phyloP scores from a whole-genome alignment of 2,113 vertebrate species.

The Catharus bicknelli region DNA sequence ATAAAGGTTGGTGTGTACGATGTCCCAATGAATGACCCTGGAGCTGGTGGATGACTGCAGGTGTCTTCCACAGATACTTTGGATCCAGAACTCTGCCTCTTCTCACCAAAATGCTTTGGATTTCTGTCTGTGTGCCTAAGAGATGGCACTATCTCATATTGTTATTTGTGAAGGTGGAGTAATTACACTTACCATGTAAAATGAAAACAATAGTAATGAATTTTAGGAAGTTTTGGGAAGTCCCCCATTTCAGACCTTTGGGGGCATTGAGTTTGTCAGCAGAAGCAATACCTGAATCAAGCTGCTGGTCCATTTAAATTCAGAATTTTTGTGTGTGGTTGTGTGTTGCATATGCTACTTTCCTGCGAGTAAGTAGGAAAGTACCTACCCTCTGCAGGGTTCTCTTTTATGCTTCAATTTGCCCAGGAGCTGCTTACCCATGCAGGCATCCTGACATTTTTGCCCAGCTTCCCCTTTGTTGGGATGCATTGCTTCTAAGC shows the following conservation, averaged over 20 bases:
- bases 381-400: neutral
- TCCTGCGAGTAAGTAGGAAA: neutral
- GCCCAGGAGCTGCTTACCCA: neutral
- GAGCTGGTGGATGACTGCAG: neutral
- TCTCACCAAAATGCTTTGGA: neutral
- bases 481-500: neutral
- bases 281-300: neutral
- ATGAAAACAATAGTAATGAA: neutral
- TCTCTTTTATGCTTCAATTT: neutral
- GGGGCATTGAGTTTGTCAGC: neutral
- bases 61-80: neutral
- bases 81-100: neutral
- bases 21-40: neutral
- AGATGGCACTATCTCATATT: accelerated
- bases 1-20: neutral
- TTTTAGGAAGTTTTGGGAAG: neutral
- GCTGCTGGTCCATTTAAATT: neutral
- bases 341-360: neutral
- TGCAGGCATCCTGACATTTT: neutral
- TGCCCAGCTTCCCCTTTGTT: neutral
- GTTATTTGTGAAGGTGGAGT: neutral
- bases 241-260: neutral
- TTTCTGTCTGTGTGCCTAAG: neutral
- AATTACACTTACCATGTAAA: neutral
- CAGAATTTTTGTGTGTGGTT: neutral